phyloP scores from a whole-genome alignment of 2,113 vertebrate genomes.

The Edolisoma coerulescens region DNA sequence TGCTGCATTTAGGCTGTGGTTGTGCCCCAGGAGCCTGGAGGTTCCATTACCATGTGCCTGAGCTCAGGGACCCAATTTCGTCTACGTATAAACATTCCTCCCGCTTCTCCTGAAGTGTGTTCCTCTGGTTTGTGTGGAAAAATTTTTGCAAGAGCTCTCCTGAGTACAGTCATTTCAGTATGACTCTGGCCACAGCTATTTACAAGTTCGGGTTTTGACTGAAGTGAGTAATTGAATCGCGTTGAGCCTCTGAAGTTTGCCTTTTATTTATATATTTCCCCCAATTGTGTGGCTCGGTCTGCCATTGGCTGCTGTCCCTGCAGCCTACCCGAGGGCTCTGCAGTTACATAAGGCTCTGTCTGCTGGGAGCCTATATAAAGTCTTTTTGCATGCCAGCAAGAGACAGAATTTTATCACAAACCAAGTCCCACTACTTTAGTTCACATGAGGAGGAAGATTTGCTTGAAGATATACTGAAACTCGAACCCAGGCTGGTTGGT shows the following conservation, averaged over 20 bases:
- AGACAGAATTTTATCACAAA: conserved; percentile 25
- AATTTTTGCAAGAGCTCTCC: not conserved
- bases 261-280: conserved; percentile 60
- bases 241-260: conserved; percentile 38
- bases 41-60: not conserved
- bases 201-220: conserved; percentile 11
- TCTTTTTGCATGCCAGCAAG: conserved; percentile 16
- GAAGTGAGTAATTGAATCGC: conserved; percentile 33
- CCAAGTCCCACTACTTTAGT: conserved; percentile 9
- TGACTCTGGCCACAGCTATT: conserved; percentile 24
- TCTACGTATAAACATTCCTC: not conserved
- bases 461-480: not conserved
- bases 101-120: not conserved
- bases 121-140: not conserved
- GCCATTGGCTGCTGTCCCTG: conserved; percentile 54
- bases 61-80: not conserved
- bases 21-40: not conserved
- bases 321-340: conserved; percentile 48
- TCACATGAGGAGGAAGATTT: not conserved
- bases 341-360: conserved; percentile 60
- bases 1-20: not conserved
- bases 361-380: conserved; percentile 51
- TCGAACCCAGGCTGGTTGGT: not conserved
- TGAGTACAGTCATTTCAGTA: not conserved
- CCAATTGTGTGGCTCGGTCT: conserved; percentile 14